Conservation (phyloP, 1,140 invertebrate species). For the Diabrotica undecimpunctata region DNA sequence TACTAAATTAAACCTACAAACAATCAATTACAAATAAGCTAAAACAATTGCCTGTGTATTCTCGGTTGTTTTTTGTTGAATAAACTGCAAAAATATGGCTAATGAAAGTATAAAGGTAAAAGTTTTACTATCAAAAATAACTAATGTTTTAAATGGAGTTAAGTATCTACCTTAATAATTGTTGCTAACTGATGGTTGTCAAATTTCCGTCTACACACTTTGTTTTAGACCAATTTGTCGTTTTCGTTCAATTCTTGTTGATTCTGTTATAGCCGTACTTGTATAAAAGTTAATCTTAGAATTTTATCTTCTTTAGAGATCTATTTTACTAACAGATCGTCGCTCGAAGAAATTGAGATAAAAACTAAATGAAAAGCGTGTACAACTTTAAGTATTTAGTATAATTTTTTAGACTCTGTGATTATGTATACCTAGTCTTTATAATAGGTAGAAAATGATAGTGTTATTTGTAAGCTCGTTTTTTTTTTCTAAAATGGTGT, state of each 20-base stretch:
- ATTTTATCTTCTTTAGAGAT: slow-evolving; percentile 32
- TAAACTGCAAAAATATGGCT: no score
- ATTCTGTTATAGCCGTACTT: slow-evolving; percentile 16
- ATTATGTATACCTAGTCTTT: slow-evolving; percentile 42
- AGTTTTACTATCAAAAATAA: no score
- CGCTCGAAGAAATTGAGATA: slow-evolving; percentile 22
- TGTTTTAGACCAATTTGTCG: slow-evolving; percentile 5
- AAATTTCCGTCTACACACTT: not conserved
- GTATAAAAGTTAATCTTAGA: slow-evolving; percentile 27
- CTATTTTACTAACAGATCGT: slow-evolving; percentile 34
- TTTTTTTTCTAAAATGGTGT: not conserved
- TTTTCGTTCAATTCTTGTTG: slow-evolving; percentile 18
- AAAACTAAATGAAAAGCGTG: not conserved
- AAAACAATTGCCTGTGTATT: no score
- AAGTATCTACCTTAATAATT: no score
- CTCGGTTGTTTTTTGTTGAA: no score
- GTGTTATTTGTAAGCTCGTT: slow-evolving; percentile 27
- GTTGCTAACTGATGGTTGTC: not conserved
- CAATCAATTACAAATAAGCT: no score
- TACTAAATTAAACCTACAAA: no score
- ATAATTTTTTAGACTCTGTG: slow-evolving; percentile 43
- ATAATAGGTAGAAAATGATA: slow-evolving; percentile 32
- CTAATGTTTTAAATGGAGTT: no score
- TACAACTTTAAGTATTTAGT: slow-evolving; percentile 23
- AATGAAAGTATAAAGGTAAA: no score